phyloP scores from a whole-genome alignment of 2,113 vertebrate genomes.

The Pomatostomus ruficeps region DNA sequence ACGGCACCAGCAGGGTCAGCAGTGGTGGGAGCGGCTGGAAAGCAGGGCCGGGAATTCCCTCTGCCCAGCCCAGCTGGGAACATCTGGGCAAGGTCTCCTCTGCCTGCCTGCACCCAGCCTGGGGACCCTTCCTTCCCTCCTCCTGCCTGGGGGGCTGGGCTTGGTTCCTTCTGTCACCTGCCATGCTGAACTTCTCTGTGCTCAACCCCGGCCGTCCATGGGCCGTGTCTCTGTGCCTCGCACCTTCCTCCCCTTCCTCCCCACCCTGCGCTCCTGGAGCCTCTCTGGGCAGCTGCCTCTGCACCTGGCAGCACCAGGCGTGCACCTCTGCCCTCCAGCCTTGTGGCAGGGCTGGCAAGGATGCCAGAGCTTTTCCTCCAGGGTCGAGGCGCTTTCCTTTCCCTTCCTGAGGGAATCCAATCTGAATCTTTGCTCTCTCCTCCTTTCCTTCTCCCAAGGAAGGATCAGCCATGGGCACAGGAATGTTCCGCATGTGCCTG shows the following conservation, averaged over 20 bases:
- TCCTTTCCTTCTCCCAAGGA: background rate
- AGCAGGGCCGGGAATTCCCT: background rate
- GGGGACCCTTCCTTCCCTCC: background rate
- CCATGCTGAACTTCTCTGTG: background rate
- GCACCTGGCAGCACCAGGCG: background rate
- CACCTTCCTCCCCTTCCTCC: background rate
- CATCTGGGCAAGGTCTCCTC: background rate
- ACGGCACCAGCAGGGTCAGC: background rate
- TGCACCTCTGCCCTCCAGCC: background rate
- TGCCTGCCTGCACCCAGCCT: background rate
- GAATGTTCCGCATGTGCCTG: background rate
- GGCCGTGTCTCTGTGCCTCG: background rate
- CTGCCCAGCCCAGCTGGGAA: fast-evolving
- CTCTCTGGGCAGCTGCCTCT: background rate
- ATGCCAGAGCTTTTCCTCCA: background rate
- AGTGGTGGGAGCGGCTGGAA: background rate
- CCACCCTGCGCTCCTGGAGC: fast-evolving
- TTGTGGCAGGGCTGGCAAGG: background rate
- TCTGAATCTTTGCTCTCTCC: background rate
- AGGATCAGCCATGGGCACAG: fast-evolving
- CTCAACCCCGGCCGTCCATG: background rate
- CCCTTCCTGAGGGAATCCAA: background rate
- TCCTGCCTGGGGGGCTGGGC: background rate
- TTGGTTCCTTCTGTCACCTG: background rate
- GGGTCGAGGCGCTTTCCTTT: fast-evolving